Evolutionary conservation across 2,113 vertebrate genomes (phyloP), one percentile per base, ranked within the genome.

Genomic region (Dinomys branickii): DNA sequence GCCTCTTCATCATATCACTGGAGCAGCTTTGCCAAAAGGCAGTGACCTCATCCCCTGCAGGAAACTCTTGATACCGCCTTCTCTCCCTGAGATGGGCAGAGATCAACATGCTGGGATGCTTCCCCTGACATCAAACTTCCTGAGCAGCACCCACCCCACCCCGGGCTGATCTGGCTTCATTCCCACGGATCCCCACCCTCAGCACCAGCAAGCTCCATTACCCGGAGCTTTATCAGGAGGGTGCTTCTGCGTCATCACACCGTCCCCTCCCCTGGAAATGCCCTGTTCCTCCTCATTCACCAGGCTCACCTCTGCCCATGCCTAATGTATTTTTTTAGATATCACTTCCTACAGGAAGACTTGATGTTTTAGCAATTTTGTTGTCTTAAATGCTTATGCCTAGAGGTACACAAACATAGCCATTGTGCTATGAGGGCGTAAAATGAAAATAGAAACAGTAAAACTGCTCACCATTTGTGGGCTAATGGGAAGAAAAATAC

Each of bases 101-200:
- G 20, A 22, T 19, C 20, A 0, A 52, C 33, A 26, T 0, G 6
- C 47, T 11, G 8, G 13, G 41, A 3, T 24, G 22, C 44, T 9
- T 83, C 33, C 7, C 22, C 9, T 54, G n/a, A 69, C 19, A 12
- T 14, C 24, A 38, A 54, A 26, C 24, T 2, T 41, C 22, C 47
- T 13, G n/a, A 44, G 30, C 22, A 7, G 19, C 1, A 8, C 28
- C 7, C 13, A 0, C 16, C 7, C 9, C 41, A 44, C 0, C 1
- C 0, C 0, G 4, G 0, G 75, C 54, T 35, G 0, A 56, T 17
- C 38, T 2, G 12, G 61, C 35, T 13, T 30, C 11, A 0, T 61
- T 38, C 5, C 52, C 63, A 35, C 19, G 3, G 2, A 52, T 35
- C 73, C 41, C 17, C 2, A 1, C 7, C 50, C 26, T 1, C 4